Percentiles rank a stretch among this genome's conserved stretches.
These are phyloP conservation scores for Xestobium rufovillosum DNA, from an alignment of 2,888 invertebrate species.

Conservation along the genomic window DNA sequence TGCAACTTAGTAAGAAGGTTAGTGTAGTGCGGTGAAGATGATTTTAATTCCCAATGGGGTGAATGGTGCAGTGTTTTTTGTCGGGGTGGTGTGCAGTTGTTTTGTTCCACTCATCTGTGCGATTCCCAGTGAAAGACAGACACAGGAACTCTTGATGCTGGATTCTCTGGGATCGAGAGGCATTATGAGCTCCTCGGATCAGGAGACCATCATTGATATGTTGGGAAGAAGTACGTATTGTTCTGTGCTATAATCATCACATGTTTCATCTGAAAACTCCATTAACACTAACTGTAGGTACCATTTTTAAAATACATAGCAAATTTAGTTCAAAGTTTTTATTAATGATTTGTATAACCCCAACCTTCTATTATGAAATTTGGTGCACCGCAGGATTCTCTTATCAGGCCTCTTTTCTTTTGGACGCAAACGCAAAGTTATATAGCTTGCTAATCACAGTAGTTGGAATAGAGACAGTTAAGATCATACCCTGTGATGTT, in stretches of 20 bases:
- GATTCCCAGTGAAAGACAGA: conserved; percentile 57
- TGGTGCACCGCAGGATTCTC: no score
- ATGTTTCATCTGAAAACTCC: conserved; percentile 14
- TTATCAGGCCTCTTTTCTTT: no score
- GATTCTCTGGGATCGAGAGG: conserved; percentile 64
- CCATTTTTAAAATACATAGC: no score
- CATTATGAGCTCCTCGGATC: conserved; percentile 48
- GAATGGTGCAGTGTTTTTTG: conserved; percentile 23
- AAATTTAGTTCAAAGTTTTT: no score
- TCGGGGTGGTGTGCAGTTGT: conserved; percentile 1
- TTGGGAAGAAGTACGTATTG: conserved; percentile 68
- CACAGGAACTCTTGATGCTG: conserved; percentile 66
- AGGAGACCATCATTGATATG: conserved; percentile 74
- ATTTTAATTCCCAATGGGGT: conserved; percentile 26
- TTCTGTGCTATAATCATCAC: conserved; percentile 25
- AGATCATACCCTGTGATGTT: no score
- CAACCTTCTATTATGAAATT: no score
- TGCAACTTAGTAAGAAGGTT: conserved; percentile 32
- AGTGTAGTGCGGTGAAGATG: conserved; percentile 34
- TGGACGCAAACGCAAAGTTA: no score
- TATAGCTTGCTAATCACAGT: no score
- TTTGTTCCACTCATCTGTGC: no score
- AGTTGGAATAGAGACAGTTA: no score
- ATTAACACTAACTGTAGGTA: no score
- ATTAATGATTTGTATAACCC: no score